Evolutionary conservation across 2,888 invertebrate species (phyloP).

Genomic region (Drosophila limbata): DNA sequence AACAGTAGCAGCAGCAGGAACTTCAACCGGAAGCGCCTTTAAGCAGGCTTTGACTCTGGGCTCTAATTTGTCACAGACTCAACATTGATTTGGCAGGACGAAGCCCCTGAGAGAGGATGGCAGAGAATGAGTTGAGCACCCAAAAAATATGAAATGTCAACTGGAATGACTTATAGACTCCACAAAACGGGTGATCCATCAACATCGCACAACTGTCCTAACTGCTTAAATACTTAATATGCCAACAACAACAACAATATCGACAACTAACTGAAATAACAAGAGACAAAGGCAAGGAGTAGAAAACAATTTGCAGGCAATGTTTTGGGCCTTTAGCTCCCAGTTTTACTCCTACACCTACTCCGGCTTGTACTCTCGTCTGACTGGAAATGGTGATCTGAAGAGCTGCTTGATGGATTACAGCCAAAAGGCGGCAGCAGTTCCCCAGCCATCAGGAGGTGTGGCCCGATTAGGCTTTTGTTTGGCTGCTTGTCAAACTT

Average conservation of each 20-base stretch:
- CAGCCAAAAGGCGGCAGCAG: conserved; percentile 73
- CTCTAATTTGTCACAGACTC: conserved; percentile 52
- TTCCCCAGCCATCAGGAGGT: conserved; percentile 47
- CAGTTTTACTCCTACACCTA: conserved; percentile 9
- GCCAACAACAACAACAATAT: conserved; percentile 42
- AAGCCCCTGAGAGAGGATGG: neutral
- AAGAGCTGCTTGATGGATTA: conserved; percentile 74
- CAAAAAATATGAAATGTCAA: conserved; percentile 66
- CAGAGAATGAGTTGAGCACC: neutral
- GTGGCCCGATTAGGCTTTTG: conserved; percentile 76
- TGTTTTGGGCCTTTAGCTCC: conserved; percentile 41
- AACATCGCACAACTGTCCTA: conserved; percentile 57
- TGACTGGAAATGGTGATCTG: conserved; percentile 44
- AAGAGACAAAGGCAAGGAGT: conserved; percentile 54
- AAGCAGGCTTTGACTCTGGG: conserved; percentile 27
- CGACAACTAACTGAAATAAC: conserved; percentile 21
- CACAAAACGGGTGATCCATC: conserved; percentile 49
- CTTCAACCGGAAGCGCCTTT: conserved; percentile 18
- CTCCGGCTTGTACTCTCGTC: neutral
- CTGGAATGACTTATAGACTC: conserved; percentile 66
- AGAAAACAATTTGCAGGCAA: conserved; percentile 74
- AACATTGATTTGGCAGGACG: conserved; percentile 31
- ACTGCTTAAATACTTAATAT: conserved; percentile 75
- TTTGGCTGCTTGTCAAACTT: conserved; percentile 76
- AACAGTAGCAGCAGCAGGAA: neutral